A percentile compares a stretch with the other conserved stretches of the same genome.
These are phyloP conservation scores for Lepas anatifera DNA, from an alignment of 2,888 invertebrate species.

Conservation along the genomic window DNA sequence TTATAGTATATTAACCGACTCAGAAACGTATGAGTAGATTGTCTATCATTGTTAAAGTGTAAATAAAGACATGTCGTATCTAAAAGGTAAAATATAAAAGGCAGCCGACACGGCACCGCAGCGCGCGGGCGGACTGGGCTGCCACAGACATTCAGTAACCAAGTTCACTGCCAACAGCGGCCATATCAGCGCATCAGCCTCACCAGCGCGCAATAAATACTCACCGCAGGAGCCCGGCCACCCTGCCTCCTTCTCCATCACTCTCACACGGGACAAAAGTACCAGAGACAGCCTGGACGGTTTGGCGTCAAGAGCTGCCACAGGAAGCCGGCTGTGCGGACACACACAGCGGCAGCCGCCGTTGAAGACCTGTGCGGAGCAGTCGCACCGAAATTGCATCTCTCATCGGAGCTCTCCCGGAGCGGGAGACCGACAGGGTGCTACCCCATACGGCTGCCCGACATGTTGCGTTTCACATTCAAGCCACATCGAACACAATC, in stretches of 20 bases:
- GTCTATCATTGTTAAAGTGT: not conserved
- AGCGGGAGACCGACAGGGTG: too few species aligned
- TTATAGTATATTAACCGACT: slow-evolving; percentile 3
- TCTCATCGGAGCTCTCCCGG: too few species aligned
- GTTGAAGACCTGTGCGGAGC: not conserved
- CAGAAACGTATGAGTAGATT: not conserved
- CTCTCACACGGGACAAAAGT: not conserved
- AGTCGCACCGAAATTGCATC: not conserved
- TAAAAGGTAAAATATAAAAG: slow-evolving; percentile 6
- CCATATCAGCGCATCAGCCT: not conserved
- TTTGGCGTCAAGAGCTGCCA: not conserved
- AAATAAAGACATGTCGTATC: not conserved
- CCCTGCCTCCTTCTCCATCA: too few species aligned
- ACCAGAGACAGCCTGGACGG: not conserved
- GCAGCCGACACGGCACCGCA: too few species aligned
- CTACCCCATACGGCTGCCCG: too few species aligned
- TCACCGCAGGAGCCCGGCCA: not conserved
- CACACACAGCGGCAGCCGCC: not conserved
- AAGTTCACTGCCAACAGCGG: too few species aligned
- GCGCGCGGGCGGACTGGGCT: not conserved
- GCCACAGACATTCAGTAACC: not conserved
- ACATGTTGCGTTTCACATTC: too few species aligned
- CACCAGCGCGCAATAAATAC: not conserved
- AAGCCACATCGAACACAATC: too few species aligned
- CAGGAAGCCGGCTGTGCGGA: not conserved